These are phyloP conservation scores for Cephalopterus ornatus DNA, from an alignment of 2,113 vertebrate species.

Conservation along the genomic window DNA sequence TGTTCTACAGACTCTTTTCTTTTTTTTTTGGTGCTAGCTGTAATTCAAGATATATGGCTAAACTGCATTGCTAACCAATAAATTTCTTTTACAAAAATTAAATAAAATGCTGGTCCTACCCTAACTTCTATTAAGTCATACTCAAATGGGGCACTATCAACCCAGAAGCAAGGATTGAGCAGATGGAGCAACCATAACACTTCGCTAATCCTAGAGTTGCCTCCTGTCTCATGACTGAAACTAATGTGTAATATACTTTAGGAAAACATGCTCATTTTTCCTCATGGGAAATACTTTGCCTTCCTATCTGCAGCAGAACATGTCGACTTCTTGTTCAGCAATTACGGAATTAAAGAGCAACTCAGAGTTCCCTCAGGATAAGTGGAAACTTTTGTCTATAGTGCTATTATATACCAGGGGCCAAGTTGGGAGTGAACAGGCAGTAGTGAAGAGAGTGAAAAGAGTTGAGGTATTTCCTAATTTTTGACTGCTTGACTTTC, in stretches of 20 bases:
- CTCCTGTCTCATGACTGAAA: background rate
- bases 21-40: background rate
- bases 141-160: background rate
- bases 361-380: background rate
- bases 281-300: background rate
- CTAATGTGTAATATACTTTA: background rate
- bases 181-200: background rate
- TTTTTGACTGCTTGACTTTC: constrained; percentile 7
- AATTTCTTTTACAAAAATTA: background rate
- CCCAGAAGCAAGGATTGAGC: background rate
- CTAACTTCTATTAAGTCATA: background rate
- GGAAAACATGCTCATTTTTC: background rate
- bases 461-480: background rate
- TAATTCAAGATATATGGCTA: background rate
- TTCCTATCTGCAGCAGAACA: background rate
- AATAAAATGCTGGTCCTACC: background rate
- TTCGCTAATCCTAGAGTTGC: background rate
- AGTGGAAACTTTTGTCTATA: background rate
- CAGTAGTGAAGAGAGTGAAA: background rate
- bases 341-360: background rate
- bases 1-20: background rate
- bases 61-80: background rate
- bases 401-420: background rate
- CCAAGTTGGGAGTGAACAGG: background rate
- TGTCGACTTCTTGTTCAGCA: background rate